A percentile compares a stretch with the other conserved stretches of the same genome.
Conservation (phyloP, 2,888 invertebrate species). For the Sinopyrophorus schimmeli region DNA sequence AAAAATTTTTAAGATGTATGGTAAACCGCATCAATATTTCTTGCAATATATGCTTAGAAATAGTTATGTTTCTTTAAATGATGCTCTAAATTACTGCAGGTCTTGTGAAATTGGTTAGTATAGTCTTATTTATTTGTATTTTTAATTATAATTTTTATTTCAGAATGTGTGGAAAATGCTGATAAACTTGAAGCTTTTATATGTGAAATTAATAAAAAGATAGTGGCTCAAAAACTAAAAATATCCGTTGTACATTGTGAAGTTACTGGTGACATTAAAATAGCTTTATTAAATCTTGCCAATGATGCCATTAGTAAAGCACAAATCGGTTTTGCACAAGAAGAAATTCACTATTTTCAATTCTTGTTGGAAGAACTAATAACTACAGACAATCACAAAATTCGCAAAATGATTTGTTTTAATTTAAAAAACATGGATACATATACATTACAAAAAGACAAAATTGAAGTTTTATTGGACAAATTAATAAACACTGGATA, state of each 20-base stretch:
- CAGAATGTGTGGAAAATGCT: constrained; percentile 11
- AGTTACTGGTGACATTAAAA: constrained; percentile 40
- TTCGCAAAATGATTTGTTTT: constrained; percentile 41
- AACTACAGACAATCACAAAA: constrained; percentile 38
- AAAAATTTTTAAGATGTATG: too few species aligned
- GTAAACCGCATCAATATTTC: constrained; percentile 44
- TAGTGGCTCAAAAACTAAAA: constrained; percentile 44
- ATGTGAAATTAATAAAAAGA: constrained; percentile 43
- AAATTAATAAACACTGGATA: constrained; percentile 45
- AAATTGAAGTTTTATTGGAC: constrained; percentile 40
- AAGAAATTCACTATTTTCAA: constrained; percentile 49
- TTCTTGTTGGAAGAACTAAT: constrained; percentile 45
- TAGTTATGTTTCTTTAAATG: constrained; percentile 38
- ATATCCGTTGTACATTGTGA: constrained; percentile 44
- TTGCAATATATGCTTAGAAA: constrained; percentile 46
- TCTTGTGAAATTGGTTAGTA: constrained; percentile 2
- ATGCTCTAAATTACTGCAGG: constrained; percentile 37
- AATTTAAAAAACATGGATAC: constrained; percentile 45
- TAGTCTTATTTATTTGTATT: neutral
- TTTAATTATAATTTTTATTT: too few species aligned
- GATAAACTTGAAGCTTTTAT: constrained; percentile 37
- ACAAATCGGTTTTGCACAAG: constrained; percentile 40
- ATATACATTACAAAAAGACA: constrained; percentile 38
- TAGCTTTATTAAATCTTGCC: constrained; percentile 45
- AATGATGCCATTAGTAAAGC: constrained; percentile 45